Evolutionary conservation across 2,888 invertebrate genomes (phyloP).

Genomic region (Diaprepes abbreviatus): DNA sequence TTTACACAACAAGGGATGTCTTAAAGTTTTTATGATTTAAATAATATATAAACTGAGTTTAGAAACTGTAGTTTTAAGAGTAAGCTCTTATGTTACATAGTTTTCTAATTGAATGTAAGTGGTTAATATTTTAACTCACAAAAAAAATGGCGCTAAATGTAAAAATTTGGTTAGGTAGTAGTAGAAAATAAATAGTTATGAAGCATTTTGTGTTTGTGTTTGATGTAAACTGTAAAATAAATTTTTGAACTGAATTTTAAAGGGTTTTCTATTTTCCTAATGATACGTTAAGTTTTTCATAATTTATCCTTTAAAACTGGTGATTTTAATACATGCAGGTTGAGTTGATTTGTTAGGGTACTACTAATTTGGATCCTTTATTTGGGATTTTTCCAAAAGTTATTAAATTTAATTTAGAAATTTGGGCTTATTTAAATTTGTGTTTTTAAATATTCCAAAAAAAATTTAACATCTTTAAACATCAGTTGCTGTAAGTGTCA

Average conservation of each 20-base stretch:
- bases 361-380: too few species aligned
- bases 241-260: neutral
- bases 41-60: constrained; percentile 2
- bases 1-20: neutral
- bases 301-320: too few species aligned
- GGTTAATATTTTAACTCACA: neutral
- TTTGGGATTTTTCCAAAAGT: too few species aligned
- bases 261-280: neutral
- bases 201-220: constrained; percentile 14
- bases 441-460: too few species aligned
- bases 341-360: too few species aligned
- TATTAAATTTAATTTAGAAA: too few species aligned
- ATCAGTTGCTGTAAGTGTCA: too few species aligned
- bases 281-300: too few species aligned
- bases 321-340: too few species aligned
- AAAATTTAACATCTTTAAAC: too few species aligned
- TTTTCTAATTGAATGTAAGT: neutral
- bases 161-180: neutral
- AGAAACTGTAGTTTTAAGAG: neutral
- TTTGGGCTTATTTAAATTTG: too few species aligned
- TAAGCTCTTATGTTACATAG: neutral
- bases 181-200: constrained; percentile 14
- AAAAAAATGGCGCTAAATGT: constrained; percentile 7
- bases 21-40: neutral
- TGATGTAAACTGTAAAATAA: constrained; percentile 15